A percentile compares a stretch with the other conserved stretches of the same genome.
Evolutionary conservation across 2,888 invertebrate genomes (phyloP).

Genomic region (Troides oblongomaculatus): DNA sequence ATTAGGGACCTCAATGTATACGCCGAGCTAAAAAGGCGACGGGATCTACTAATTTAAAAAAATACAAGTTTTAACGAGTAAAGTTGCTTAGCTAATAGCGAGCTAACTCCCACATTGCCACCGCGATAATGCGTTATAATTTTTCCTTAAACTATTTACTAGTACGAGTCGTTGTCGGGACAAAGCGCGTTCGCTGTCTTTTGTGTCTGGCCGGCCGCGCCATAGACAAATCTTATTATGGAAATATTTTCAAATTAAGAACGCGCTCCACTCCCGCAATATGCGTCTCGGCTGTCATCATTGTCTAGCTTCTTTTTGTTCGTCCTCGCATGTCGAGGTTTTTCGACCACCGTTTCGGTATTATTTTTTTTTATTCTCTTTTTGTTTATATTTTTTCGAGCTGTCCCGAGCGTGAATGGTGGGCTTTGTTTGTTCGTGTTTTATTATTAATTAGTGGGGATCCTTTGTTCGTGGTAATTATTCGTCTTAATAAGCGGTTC

Average conservation of each 20-base stretch:
- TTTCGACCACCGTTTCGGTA: constrained; percentile 79
- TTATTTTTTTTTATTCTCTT: constrained; percentile 56
- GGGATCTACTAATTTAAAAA: constrained; percentile 64
- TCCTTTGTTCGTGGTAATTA: constrained; percentile 79
- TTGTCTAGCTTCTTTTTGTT: constrained; percentile 78
- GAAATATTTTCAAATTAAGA: constrained; percentile 80
- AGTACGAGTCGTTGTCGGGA: constrained; percentile 62
- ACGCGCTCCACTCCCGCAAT: constrained; percentile 76
- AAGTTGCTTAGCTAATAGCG: constrained; percentile 72
- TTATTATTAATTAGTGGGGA: constrained; percentile 80
- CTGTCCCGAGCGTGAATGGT: constrained; percentile 76
- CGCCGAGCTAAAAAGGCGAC: constrained; percentile 62
- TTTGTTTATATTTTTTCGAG: constrained; percentile 57
- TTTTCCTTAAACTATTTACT: constrained; percentile 61
- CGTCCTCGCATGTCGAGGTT: constrained; percentile 76
- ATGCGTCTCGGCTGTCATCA: constrained; percentile 78
- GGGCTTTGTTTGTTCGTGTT: constrained; percentile 78
- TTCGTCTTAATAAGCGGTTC: constrained; percentile 80
- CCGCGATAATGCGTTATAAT: constrained; percentile 47
- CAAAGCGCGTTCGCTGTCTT: constrained; percentile 65
- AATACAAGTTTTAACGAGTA: constrained; percentile 69
- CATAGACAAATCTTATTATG: constrained; percentile 80
- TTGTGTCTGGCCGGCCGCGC: constrained; percentile 69
- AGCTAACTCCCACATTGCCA: constrained; percentile 34
- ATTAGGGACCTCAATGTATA: constrained; percentile 73